A percentile compares a stretch with the other conserved stretches of the same genome.
phyloP scores from a whole-genome alignment of 2,888 invertebrate species.

The Amaurobius ferox region DNA sequence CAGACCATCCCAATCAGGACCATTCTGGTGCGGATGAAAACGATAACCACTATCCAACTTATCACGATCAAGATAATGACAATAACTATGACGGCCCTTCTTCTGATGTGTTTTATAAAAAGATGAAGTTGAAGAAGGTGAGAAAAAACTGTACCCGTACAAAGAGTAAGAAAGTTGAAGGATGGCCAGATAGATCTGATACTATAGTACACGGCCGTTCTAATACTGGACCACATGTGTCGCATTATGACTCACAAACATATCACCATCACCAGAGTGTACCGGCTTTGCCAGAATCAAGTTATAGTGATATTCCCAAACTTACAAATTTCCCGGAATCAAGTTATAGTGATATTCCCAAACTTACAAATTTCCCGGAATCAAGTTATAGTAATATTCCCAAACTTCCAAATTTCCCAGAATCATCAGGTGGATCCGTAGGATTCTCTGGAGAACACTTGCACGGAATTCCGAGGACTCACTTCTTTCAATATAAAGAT shows the following conservation, averaged over 20 bases:
- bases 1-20: not conserved
- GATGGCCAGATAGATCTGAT: constrained; percentile 1
- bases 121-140: constrained; percentile 19
- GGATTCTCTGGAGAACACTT: constrained; percentile 43
- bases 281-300: not conserved
- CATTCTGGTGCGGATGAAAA: not conserved
- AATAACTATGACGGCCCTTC: not conserved
- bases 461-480: constrained; percentile 42
- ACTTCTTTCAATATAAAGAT: constrained; percentile 7
- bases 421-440: not conserved
- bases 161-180: constrained; percentile 2
- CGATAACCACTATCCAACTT: not conserved
- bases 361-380: too few species aligned
- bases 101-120: not conserved
- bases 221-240: constrained; percentile 1
- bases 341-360: not conserved
- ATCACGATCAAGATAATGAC: not conserved
- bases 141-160: constrained; percentile 14
- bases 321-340: not conserved
- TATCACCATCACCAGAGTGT: not conserved
- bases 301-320: not conserved
- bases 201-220: constrained; percentile 35
- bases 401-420: not conserved
- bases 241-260: constrained; percentile 2
- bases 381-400: not conserved